Percentiles rank a stretch among this genome's conserved stretches.
These are phyloP conservation scores for Chelmon rostratus DNA, from an alignment of 2,797 vertebrate genomes.

Conservation along the genomic window DNA sequence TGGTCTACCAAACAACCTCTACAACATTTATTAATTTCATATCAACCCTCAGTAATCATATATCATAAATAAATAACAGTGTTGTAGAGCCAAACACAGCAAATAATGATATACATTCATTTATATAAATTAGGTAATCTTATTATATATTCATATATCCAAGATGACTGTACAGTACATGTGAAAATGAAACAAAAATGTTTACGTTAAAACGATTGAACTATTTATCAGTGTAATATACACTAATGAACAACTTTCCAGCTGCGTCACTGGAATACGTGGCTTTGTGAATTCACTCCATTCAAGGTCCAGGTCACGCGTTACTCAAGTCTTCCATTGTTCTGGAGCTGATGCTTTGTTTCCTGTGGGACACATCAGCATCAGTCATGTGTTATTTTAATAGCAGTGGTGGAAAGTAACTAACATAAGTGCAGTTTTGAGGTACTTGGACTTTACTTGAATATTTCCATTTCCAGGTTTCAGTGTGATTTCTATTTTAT, in stretches of 20 bases:
- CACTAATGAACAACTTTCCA: conserved; percentile 85
- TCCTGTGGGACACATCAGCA: conserved; percentile 69
- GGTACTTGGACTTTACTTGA: background rate
- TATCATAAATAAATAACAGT: conserved; percentile 81
- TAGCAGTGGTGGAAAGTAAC: background rate
- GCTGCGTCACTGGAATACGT: conserved; percentile 75
- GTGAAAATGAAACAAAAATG: conserved; percentile 83
- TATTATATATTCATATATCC: conserved; percentile 73
- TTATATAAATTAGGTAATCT: conserved; percentile 84
- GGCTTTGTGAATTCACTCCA: conserved; percentile 57
- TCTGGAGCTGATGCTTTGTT: conserved; percentile 81
- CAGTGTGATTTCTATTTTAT: too few species aligned
- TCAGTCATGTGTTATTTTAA: conserved; percentile 23
- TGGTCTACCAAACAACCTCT: conserved; percentile 57
- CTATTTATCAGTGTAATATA: conserved; percentile 88
- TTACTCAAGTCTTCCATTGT: conserved; percentile 77
- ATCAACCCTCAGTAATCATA: conserved; percentile 65
- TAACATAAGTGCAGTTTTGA: background rate
- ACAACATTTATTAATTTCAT: conserved; percentile 80
- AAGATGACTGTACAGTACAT: conserved; percentile 82
- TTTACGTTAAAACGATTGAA: conserved; percentile 82
- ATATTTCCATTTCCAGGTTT: background rate
- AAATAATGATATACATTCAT: conserved; percentile 84
- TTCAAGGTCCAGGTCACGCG: conserved; percentile 63
- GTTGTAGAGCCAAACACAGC: conserved; percentile 78